Evolutionary conservation across 2,797 vertebrate genomes (phyloP).

Genomic region (Acanthurus leucopareius): DNA sequence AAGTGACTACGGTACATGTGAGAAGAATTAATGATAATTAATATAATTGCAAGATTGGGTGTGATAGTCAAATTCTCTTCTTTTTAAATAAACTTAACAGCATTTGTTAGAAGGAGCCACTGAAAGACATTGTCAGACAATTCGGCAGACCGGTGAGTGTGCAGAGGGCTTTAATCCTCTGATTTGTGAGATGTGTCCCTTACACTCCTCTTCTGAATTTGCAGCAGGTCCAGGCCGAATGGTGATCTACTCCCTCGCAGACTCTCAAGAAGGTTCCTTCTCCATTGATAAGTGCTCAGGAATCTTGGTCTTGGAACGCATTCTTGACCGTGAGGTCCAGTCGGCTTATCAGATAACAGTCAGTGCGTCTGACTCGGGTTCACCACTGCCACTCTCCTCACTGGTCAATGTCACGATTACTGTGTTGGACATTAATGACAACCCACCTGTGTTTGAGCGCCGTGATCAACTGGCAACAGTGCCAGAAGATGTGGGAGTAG

Average conservation of each 20-base stretch:
- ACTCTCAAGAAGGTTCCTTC: constrained; percentile 91
- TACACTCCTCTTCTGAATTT: background rate
- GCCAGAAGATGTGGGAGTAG: constrained; percentile 90
- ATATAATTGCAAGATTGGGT: too few species aligned
- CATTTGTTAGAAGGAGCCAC: background rate
- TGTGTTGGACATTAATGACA: constrained; percentile 97
- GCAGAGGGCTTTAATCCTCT: too few species aligned
- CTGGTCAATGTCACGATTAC: constrained; percentile 92
- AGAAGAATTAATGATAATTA: too few species aligned
- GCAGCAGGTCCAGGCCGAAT: constrained; percentile 89
- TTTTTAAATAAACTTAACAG: too few species aligned
- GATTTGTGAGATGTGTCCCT: too few species aligned
- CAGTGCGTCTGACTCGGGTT: constrained; percentile 91
- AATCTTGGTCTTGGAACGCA: constrained; percentile 91
- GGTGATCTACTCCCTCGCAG: constrained; percentile 91
- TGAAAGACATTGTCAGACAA: too few species aligned
- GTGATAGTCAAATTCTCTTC: too few species aligned
- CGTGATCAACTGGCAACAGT: constrained; percentile 93
- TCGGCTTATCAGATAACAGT: constrained; percentile 91
- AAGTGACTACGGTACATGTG: too few species aligned
- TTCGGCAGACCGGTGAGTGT: too few species aligned
- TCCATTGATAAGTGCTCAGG: constrained; percentile 93
- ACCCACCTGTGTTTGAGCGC: constrained; percentile 95
- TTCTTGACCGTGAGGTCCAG: constrained; percentile 93
- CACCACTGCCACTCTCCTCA: constrained; percentile 87